Percentiles rank a stretch among this genome's conserved stretches.
Conservation (phyloP, 2,113 vertebrate species). For the Forbesichthys agassizii region DNA sequence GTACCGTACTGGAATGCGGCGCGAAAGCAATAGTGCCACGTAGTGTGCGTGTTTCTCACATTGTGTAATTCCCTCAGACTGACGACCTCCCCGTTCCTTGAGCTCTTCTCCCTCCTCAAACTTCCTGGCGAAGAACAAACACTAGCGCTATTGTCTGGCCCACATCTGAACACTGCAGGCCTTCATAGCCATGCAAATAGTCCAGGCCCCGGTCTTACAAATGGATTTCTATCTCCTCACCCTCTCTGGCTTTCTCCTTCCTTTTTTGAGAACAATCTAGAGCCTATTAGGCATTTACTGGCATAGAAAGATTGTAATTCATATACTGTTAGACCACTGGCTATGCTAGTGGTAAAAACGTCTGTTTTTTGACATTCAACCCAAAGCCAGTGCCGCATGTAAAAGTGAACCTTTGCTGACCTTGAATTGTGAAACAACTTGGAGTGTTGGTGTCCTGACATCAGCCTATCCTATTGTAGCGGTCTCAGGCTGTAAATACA, state of each 20-base stretch:
- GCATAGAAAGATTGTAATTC: conserved; percentile 70
- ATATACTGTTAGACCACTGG: conserved; percentile 67
- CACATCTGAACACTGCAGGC: conserved; percentile 77
- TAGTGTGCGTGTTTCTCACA: conserved; percentile 52
- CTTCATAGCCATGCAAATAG: conserved; percentile 85
- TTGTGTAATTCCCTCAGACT: conserved; percentile 55
- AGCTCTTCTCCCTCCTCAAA: conserved; percentile 60
- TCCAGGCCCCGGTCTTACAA: conserved; percentile 74
- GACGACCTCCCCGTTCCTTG: conserved; percentile 63
- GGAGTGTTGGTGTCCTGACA: background rate
- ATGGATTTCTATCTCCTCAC: conserved; percentile 72
- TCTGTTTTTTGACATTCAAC: conserved; percentile 76
- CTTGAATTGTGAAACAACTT: conserved; percentile 37
- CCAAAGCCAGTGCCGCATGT: conserved; percentile 50
- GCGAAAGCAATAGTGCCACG: conserved; percentile 38
- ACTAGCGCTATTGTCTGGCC: conserved; percentile 88
- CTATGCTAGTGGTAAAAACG: conserved; percentile 69
- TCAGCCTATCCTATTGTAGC: background rate
- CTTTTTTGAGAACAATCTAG: conserved; percentile 71
- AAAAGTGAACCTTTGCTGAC: conserved; percentile 36
- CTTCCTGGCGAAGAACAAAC: conserved; percentile 82
- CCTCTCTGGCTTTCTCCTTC: conserved; percentile 25
- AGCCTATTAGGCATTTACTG: conserved; percentile 69
- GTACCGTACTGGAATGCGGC: conserved; percentile 47
- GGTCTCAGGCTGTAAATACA: background rate